Evolutionary conservation across 2,797 vertebrate genomes (phyloP).

Genomic region (Rhinophrynus dorsalis): DNA sequence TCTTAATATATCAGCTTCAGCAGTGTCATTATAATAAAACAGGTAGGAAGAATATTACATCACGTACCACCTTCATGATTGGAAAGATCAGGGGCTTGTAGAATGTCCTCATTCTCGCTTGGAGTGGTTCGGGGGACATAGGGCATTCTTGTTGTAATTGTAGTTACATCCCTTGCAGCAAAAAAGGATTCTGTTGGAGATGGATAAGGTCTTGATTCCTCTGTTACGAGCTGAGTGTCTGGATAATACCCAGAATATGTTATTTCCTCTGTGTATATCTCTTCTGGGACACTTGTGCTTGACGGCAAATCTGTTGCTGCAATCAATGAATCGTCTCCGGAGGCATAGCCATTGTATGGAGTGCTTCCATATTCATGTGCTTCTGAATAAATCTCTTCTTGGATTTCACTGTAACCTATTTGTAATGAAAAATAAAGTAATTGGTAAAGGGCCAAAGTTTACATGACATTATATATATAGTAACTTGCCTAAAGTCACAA

Average conservation of each 20-base stretch:
- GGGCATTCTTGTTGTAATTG: conserved; percentile 62
- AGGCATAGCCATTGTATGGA: conserved; percentile 6
- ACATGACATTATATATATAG: no score
- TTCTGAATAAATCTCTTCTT: conserved; percentile 32
- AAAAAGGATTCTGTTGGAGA: conserved; percentile 65
- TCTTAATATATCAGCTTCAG: no score
- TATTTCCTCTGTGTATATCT: conserved; percentile 50
- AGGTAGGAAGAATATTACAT: no score
- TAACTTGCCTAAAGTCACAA: no score
- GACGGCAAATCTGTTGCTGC: conserved; percentile 7
- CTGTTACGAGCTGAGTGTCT: conserved; percentile 68
- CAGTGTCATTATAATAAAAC: no score
- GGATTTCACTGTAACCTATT: neutral
- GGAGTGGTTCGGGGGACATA: conserved; percentile 48
- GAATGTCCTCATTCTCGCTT: conserved; percentile 53
- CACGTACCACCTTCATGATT: conserved; percentile 23
- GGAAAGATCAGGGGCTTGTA: conserved; percentile 49
- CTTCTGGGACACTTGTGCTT: neutral
- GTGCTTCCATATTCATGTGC: neutral
- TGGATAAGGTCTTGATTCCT: conserved; percentile 64
- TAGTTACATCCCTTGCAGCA: conserved; percentile 71
- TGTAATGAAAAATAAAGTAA: neutral
- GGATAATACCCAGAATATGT: conserved; percentile 59
- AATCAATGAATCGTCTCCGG: conserved; percentile 29
- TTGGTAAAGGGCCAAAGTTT: neutral